These are phyloP conservation scores for Crax fasciolata DNA, from an alignment of 2,797 vertebrate genomes.

Conservation along the genomic window DNA sequence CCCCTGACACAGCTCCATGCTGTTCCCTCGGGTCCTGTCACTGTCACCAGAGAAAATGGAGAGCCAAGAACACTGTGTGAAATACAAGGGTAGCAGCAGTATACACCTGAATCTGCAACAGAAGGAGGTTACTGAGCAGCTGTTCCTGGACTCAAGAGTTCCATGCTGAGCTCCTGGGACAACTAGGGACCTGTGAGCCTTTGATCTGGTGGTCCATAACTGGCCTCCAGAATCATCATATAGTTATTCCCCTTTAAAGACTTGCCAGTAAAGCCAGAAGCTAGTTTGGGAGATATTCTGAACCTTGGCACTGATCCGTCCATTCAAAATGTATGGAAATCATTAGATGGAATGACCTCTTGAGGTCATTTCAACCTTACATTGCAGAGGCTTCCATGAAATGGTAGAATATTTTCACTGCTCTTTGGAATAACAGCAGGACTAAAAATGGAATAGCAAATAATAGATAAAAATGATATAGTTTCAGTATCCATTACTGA, in stretches of 20 bases:
- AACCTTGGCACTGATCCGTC: background rate
- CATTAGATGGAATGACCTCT: background rate
- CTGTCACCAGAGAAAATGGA: background rate
- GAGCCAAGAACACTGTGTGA: background rate
- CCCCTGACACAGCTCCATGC: background rate
- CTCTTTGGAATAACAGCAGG: constrained; percentile 29
- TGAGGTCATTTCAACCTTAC: background rate
- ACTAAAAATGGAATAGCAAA: constrained; percentile 65
- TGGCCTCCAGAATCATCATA: background rate
- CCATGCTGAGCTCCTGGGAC: background rate
- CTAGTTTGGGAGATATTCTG: background rate
- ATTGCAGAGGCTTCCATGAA: constrained; percentile 1
- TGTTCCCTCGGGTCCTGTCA: background rate
- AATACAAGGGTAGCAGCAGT: background rate
- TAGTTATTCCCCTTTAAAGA: background rate
- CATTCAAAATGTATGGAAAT: background rate
- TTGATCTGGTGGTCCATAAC: background rate
- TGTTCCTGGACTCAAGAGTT: background rate
- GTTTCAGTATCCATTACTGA: background rate
- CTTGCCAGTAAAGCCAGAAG: background rate
- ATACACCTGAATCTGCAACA: background rate
- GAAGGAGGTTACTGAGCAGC: background rate
- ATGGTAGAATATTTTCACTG: constrained; percentile 43
- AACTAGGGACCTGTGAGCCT: background rate
- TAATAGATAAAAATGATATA: constrained; percentile 59